Percentiles rank a stretch among this genome's conserved stretches.
Evolutionary conservation across 2,797 vertebrate species (phyloP).

Genomic region (Spizella passerina): DNA sequence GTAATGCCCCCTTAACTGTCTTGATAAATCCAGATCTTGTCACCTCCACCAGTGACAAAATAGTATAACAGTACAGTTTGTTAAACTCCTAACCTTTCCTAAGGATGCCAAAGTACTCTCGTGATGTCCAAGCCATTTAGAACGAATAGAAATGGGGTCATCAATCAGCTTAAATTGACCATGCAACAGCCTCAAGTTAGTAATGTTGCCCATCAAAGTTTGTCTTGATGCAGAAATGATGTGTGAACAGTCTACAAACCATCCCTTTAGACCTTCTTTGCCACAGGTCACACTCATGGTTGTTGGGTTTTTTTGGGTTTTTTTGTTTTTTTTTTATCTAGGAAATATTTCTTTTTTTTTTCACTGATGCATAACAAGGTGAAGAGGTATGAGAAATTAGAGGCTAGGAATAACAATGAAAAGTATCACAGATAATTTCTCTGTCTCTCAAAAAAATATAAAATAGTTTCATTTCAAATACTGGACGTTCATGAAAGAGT

Average conservation of each 20-base stretch:
- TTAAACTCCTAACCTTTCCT: conserved; percentile 35
- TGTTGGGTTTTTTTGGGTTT: background rate
- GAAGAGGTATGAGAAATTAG: background rate
- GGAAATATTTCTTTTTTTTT: background rate
- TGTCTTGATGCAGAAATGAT: background rate
- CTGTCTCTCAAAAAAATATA: background rate
- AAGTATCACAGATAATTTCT: background rate
- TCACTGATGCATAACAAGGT: background rate
- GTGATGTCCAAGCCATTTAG: background rate
- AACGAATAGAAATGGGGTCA: background rate
- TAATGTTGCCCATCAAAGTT: background rate
- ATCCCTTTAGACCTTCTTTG: background rate
- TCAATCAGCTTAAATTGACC: conserved; percentile 20
- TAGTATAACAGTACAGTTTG: background rate
- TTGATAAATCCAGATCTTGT: background rate
- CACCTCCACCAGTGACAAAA: background rate
- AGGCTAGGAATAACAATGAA: background rate
- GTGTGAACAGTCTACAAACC: background rate
- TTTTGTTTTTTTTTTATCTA: background rate
- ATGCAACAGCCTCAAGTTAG: background rate
- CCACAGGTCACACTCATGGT: background rate
- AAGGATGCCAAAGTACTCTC: background rate
- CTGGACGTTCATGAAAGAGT: background rate
- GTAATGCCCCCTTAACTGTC: background rate
- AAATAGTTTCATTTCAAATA: background rate